A percentile compares a stretch with the other conserved stretches of the same genome.
These are phyloP conservation scores for Hydractinia echinata DNA, from an alignment of 30 jellyfish, hydroid and myxozoan genomes.

Conservation along the genomic window DNA sequence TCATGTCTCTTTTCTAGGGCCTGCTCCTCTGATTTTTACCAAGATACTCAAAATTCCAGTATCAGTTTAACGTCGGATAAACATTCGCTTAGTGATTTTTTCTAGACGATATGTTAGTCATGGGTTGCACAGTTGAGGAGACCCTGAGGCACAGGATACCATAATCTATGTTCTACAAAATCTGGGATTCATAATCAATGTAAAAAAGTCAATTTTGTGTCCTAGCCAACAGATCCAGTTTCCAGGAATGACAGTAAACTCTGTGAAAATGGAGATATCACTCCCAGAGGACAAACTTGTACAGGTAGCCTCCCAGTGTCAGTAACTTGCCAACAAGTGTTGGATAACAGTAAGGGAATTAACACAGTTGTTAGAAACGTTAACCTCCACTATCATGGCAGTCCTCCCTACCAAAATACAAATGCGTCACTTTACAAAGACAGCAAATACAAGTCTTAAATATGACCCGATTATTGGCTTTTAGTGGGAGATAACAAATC, in stretches of 20 bases:
- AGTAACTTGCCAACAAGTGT: background rate
- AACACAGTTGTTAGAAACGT: background rate
- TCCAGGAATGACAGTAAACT: background rate
- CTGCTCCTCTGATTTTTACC: too few species aligned
- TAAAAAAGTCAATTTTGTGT: background rate
- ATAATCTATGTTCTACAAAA: too few species aligned
- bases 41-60: too few species aligned
- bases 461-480: too few species aligned
- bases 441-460: background rate
- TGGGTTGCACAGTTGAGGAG: too few species aligned
- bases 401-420: background rate
- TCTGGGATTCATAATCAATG: too few species aligned
- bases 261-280: background rate
- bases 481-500: too few species aligned
- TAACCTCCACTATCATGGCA: background rate
- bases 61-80: too few species aligned
- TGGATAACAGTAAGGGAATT: background rate
- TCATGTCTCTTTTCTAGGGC: too few species aligned
- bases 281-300: background rate
- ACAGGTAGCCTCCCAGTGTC: conserved; percentile 1
- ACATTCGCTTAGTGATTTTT: too few species aligned
- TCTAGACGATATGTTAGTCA: too few species aligned
- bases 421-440: background rate
- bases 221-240: background rate
- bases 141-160: background rate